Evolutionary conservation across 2,888 invertebrate genomes (phyloP).

Genomic region (Trichogramma dendrolimi): DNA sequence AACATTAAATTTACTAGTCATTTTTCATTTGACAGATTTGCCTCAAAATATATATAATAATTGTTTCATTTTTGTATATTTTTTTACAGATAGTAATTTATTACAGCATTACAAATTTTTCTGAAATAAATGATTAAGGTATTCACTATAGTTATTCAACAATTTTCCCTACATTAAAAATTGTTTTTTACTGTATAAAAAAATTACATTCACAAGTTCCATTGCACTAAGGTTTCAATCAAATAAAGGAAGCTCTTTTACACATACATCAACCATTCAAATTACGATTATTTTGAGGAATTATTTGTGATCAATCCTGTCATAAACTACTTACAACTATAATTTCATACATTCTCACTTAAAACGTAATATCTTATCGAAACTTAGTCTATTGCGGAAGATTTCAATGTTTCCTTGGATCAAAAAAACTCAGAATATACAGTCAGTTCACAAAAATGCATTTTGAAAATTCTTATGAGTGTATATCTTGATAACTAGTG

Average conservation of each 20-base stretch:
- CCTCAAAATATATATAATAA: conserved; percentile 20
- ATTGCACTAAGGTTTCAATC: conserved; percentile 18
- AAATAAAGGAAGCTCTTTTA: conserved; percentile 6
- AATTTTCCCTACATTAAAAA: neutral
- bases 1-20: conserved; percentile 24
- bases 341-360: no score
- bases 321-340: no score
- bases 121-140: no score
- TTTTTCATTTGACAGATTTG: conserved; percentile 17
- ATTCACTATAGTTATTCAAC: no score
- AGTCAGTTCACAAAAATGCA: conserved; percentile 18
- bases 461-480: neutral
- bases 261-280: no score
- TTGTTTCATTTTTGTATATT: neutral
- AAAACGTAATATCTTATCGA: no score
- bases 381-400: conserved; percentile 15
- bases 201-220: conserved; percentile 9
- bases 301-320: no score
- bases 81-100: no score
- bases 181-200: neutral
- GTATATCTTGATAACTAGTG: neutral
- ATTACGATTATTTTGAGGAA: no score
- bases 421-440: conserved; percentile 18
- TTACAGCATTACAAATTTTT: no score
- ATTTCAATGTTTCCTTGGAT: conserved; percentile 14